phyloP scores from a whole-genome alignment of 2,888 invertebrate species.

The Napeogenes inachia region DNA sequence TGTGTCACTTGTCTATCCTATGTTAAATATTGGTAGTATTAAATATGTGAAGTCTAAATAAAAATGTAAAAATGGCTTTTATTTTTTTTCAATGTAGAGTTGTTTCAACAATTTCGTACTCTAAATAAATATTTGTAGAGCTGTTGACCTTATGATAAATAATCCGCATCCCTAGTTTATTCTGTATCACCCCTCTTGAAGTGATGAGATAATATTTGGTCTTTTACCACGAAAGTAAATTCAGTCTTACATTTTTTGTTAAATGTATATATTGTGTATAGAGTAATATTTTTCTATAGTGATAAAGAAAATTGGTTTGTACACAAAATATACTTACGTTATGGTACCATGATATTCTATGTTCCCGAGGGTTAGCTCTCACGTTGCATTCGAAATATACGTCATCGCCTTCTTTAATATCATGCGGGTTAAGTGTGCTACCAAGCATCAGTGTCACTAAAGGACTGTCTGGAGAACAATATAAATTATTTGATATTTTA shows the following conservation, averaged over 20 bases:
- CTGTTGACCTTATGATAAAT: too few relatives aligned
- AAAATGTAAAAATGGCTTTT: too few relatives aligned
- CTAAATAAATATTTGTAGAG: too few relatives aligned
- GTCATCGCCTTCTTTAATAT: conserved; percentile 94
- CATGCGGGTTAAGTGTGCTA: conserved; percentile 89
- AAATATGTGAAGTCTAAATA: too few relatives aligned
- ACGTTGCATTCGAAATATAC: conserved; percentile 94
- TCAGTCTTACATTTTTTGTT: too few relatives aligned
- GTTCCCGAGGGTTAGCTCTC: conserved; percentile 88
- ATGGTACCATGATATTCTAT: conserved; percentile 92
- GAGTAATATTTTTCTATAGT: neutral
- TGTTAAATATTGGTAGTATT: neutral
- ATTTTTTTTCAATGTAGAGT: too few relatives aligned
- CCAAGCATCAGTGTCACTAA: conserved; percentile 84
- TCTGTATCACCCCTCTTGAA: too few relatives aligned
- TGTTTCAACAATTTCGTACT: too few relatives aligned
- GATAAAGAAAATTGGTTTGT: neutral
- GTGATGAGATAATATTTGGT: too few relatives aligned
- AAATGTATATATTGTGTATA: too few relatives aligned
- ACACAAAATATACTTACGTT: conserved; percentile 81
- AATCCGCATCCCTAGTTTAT: too few relatives aligned
- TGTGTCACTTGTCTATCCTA: conserved; percentile 82
- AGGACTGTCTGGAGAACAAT: conserved; percentile 55
- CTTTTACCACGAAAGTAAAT: too few relatives aligned
- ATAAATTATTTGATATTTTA: conserved; percentile 13